These are phyloP conservation scores for Eupithecia centaureata DNA, from an alignment of 2,888 invertebrate genomes.

Conservation along the genomic window DNA sequence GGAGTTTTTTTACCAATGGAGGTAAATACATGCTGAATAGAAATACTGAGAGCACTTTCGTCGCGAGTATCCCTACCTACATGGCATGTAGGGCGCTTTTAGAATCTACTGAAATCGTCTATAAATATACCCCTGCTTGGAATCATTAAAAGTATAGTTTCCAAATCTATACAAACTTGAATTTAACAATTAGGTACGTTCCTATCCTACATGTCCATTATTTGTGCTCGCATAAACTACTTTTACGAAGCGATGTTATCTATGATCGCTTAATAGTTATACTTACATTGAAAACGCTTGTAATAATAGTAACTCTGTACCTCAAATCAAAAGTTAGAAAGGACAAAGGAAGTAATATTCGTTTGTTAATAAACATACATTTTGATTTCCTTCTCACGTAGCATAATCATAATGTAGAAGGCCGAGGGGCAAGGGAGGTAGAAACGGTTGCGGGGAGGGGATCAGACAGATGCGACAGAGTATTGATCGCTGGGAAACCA, in stretches of 20 bases:
- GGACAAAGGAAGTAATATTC: not conserved
- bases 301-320: no score
- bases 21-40: no score
- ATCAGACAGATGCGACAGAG: slow-evolving; percentile 19
- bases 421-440: slow-evolving; percentile 11
- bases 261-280: no score
- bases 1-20: no score
- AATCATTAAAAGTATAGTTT: no score
- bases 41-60: not conserved
- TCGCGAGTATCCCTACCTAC: not conserved
- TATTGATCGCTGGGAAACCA: slow-evolving; percentile 31
- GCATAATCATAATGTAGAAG: not conserved
- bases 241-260: no score
- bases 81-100: not conserved
- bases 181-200: no score
- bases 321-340: no score
- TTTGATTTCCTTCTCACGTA: not conserved
- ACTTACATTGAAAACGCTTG: no score
- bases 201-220: no score
- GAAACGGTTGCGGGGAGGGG: not conserved
- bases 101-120: not conserved
- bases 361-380: not conserved
- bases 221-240: no score
- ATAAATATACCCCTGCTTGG: not conserved
- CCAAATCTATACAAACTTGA: no score